A percentile compares a stretch with the other conserved stretches of the same genome.
phyloP scores from a whole-genome alignment of 2,888 invertebrate species.

The Melanophora roralis region DNA sequence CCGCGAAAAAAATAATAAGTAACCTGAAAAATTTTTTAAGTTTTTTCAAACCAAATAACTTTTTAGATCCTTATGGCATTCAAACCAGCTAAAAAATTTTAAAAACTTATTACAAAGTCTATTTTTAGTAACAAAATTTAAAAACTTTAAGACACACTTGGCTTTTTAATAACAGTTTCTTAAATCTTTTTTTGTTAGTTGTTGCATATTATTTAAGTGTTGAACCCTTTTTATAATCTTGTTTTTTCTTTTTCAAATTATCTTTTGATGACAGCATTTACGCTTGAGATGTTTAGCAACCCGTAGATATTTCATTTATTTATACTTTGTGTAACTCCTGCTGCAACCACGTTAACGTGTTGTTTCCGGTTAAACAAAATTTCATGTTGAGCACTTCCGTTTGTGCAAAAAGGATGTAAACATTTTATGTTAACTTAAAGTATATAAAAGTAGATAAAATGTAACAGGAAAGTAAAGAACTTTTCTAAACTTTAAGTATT shows the following conservation, averaged over 20 bases:
- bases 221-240: no score
- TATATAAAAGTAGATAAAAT: not conserved
- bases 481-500: not conserved
- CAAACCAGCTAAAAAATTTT: no score
- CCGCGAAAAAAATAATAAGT: no score
- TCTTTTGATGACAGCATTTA: conserved; percentile 7
- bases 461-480: no score
- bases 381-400: conserved; percentile 51
- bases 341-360: conserved; percentile 42
- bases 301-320: conserved; percentile 6
- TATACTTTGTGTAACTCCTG: conserved; percentile 6
- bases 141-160: not conserved
- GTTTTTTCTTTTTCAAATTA: not conserved
- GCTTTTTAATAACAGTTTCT: no score
- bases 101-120: not conserved
- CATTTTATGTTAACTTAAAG: conserved; percentile 4
- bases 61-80: no score
- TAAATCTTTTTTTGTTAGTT: not conserved
- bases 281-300: not conserved
- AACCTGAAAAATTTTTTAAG: no score
- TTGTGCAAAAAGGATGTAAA: conserved; percentile 23
- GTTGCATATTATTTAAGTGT: not conserved
- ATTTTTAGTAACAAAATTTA: not conserved
- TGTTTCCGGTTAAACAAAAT: conserved; percentile 56
- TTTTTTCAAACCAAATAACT: no score